Evolutionary conservation across 2,113 vertebrate species (phyloP), one percentile per base, ranked within the genome.

Genomic region (Hydropotes inermis): DNA sequence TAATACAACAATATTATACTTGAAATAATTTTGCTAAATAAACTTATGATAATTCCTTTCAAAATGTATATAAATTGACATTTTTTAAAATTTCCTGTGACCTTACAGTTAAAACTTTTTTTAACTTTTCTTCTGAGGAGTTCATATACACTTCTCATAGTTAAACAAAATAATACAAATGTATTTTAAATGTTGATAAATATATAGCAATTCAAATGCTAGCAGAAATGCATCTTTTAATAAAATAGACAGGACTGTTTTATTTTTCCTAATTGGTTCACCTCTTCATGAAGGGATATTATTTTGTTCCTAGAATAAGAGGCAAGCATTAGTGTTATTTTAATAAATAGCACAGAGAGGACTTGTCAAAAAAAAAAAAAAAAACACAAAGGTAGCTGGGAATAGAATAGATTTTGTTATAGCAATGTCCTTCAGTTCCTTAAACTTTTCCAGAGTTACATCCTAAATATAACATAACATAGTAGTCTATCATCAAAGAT

Each of bases 361-460:
- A 57, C 19, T 58, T 89, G 4, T 13, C 15, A 39, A 60, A 78
- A 27, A 45, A 27, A 45, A 86, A 52, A 19, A 39, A 39, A 74
- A 52, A 19, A 39, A 39, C 61, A 74, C 12, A 36, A 70, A 39
- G 36, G 36, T 47, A 86, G n/a, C 28, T 90, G 10, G 25, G 83
- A 93, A 79, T n/a, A 3, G 28, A 58, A 79, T 3, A 12, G 25
- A 54, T 87, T 97, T 95, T 84, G 4, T 70, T 88, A 50, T 1
- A 58, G 3, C 39, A 67, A 55, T 33, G 3, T 25, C 12, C 64
- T 87, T 92, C 52, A 21, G 6, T 33, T 82, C 60, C 52, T 58
- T 89, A 28, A 92, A 87, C 43, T n/a, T 78, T 91, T 96, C 92
- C 15, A 47, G 23, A 95, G 58, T 90, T 54, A 84, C n/a, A 79